Base-by-base conservation (phyloP, 23 tunicate genomes). In the Ciona savignyi region DNA sequence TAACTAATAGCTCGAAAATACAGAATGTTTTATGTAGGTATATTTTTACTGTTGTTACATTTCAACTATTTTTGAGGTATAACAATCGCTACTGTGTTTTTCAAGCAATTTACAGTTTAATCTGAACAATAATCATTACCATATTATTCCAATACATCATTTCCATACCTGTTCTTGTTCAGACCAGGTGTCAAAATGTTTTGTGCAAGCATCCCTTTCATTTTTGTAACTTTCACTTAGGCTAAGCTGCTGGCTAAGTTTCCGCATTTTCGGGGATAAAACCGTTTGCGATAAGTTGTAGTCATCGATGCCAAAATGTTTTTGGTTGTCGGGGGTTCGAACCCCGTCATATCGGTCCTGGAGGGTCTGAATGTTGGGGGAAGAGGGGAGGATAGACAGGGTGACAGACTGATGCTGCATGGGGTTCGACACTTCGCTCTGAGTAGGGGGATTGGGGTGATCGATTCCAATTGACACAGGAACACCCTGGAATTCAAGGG, bases 111-210 rank as follows among this genome's bases (percentile, higher is more conserved):
- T n/a, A n/a, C n/a, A n/a, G n/a, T n/a, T n/a, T n/a, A n/a, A n/a
- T n/a, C n/a, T n/a, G n/a, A n/a, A n/a, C n/a, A n/a, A n/a, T n/a
- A n/a, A n/a, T n/a, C n/a, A n/a, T n/a, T n/a, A n/a, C n/a, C n/a
- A n/a, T n/a, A n/a, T n/a, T n/a, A n/a, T n/a, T n/a, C n/a, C n/a
- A n/a, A 9, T 30, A 27, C 27, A 64, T 9, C 4, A 4, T 29
- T 68, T 29, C 42, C 3, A 24, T 61, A 88, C 96, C 84, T 88
- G 96, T 67, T 90, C 97, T 25, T 90, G 82, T 71, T 83, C 97
- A 11, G 89, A 74, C 97, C 97, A 90, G 27, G 48, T 83, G 65
- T 88, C 87, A 60, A 88, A 88, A 63, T 88, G 96, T 61, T 88
- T 88, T 56, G 96, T 81, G 62, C 87, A 81, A 3, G 87, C 62